phyloP scores from a whole-genome alignment of 2,113 vertebrate genomes.

The Dromas ardeola region DNA sequence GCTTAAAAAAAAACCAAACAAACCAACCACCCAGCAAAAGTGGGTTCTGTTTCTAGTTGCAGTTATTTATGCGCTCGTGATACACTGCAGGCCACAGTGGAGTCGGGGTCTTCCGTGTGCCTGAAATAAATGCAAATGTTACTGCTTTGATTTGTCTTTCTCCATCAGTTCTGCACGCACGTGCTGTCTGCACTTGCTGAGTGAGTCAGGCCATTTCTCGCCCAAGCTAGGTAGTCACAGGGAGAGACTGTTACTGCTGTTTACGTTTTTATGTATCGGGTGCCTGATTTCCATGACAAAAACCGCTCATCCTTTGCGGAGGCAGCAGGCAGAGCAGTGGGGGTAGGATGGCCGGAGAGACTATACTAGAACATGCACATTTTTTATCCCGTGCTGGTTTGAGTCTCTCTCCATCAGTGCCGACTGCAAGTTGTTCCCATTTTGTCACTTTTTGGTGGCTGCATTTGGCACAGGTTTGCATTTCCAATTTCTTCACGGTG shows the following conservation, averaged over 20 bases:
- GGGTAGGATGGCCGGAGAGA: not conserved
- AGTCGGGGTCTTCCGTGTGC: not conserved
- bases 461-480: not conserved
- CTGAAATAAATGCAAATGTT: not conserved
- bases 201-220: not conserved
- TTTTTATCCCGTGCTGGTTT: not conserved
- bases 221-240: not conserved
- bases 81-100: not conserved
- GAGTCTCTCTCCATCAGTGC: not conserved
- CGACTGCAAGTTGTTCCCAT: not conserved
- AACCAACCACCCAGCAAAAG: not conserved
- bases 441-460: not conserved
- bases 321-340: not conserved
- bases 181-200: not conserved
- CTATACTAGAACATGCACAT: not conserved
- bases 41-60: not conserved
- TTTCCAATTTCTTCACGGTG: not conserved
- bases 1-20: not conserved
- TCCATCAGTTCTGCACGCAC: not conserved
- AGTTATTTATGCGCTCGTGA: not conserved
- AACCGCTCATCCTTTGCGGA: not conserved
- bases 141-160: not conserved
- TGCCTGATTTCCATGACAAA: constrained; percentile 8
- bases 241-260: not conserved
- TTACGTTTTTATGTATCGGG: constrained; percentile 2